Conservation (phyloP, 2,113 vertebrate genomes). For the Nibea albiflora region DNA sequence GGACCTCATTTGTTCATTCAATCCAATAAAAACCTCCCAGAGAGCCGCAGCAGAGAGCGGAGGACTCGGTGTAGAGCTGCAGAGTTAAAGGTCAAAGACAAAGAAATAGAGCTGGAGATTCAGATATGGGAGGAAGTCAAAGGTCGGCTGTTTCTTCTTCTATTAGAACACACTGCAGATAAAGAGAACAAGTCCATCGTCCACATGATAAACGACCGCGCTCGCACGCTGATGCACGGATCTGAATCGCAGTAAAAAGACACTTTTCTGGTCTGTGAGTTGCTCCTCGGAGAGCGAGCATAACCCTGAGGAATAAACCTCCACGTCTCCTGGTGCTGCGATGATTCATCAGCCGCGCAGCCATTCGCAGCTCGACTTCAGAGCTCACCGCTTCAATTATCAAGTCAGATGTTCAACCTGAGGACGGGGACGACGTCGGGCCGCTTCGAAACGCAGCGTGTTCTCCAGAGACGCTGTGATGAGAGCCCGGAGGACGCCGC, state of each 20-base stretch:
- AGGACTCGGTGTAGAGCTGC: neutral
- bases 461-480: neutral
- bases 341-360: conserved; percentile 21
- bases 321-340: neutral
- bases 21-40: neutral
- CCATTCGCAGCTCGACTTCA: neutral
- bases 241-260: conserved; percentile 32
- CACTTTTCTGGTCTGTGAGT: conserved; percentile 22
- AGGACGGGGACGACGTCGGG: neutral
- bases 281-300: conserved; percentile 26
- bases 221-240: neutral
- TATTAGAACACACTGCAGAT: neutral
- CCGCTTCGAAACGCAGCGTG: fast-evolving
- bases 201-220: conserved; percentile 25
- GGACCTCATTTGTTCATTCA: neutral
- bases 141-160: conserved; percentile 4
- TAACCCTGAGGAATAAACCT: conserved; percentile 29
- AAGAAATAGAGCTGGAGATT: neutral
- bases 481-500: neutral
- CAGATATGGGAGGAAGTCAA: conserved; percentile 6
- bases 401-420: conserved; percentile 21
- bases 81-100: neutral
- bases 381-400: conserved; percentile 2
- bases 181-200: conserved; percentile 5
- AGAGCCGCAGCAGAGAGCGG: neutral